Evolutionary conservation across 2,888 invertebrate genomes (phyloP).

Genomic region (Ichneumon xanthorius): DNA sequence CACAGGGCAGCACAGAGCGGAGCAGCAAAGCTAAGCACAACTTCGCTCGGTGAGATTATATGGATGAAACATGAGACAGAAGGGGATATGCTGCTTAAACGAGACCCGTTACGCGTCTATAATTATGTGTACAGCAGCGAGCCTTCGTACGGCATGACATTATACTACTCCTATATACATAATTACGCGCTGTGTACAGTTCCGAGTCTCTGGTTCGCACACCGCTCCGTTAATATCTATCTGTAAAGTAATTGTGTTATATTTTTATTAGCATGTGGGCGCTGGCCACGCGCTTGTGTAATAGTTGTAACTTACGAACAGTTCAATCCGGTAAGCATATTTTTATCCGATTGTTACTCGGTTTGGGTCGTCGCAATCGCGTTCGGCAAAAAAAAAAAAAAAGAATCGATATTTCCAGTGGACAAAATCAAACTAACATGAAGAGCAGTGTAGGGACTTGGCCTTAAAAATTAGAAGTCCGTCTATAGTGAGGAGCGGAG

Average conservation of each 20-base stretch:
- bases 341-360: neutral
- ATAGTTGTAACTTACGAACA: neutral
- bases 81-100: constrained; percentile 43
- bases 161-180: constrained; percentile 30
- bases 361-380: neutral
- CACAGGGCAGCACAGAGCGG: constrained; percentile 14
- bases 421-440: neutral
- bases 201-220: constrained; percentile 19
- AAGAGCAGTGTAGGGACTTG: neutral
- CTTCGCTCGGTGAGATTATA: constrained; percentile 34
- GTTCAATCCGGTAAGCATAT: neutral
- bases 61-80: constrained; percentile 31
- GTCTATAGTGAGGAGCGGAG: no score
- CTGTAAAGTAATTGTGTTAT: constrained; percentile 35
- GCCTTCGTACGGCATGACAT: constrained; percentile 50
- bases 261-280: neutral
- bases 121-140: constrained; percentile 59
- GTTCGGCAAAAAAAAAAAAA: neutral
- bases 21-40: constrained; percentile 12
- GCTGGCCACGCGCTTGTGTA: neutral
- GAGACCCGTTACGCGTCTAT: constrained; percentile 64
- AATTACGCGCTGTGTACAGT: constrained; percentile 18
- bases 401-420: no score
- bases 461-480: neutral
- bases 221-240: neutral